Percentiles rank a stretch among this genome's conserved stretches.
Evolutionary conservation across 1,140 invertebrate genomes (phyloP).

Genomic region (Teleopsis dalmanni): DNA sequence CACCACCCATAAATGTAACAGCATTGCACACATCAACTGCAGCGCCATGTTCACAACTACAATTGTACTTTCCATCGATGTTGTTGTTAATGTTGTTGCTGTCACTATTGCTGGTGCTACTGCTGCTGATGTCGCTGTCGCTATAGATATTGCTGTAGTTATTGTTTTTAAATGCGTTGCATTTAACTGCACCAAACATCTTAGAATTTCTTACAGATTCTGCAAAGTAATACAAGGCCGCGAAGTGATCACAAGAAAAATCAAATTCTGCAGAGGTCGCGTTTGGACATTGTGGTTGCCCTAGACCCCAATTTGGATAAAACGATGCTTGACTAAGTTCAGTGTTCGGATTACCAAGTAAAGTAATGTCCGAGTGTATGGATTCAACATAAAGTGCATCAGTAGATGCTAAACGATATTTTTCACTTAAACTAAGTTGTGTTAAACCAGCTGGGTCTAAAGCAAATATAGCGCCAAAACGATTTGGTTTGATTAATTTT

Average conservation of each 20-base stretch:
- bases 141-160: neutral
- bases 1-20: constrained; percentile 33
- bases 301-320: constrained; percentile 58
- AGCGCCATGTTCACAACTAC: neutral
- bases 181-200: constrained; percentile 25
- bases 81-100: neutral
- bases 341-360: constrained; percentile 47
- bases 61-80: neutral
- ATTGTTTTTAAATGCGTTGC: constrained; percentile 1
- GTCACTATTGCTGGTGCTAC: neutral
- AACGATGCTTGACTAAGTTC: constrained; percentile 62
- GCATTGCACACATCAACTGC: constrained; percentile 15
- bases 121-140: constrained; percentile 4
- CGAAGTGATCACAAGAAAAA: constrained; percentile 35
- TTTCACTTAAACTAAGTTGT: constrained; percentile 31
- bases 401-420: constrained; percentile 47
- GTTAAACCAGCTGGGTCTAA: constrained; percentile 50
- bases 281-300: constrained; percentile 60
- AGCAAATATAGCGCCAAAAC: constrained; percentile 41
- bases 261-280: constrained; percentile 36
- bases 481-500: constrained; percentile 25
- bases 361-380: constrained; percentile 62
- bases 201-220: constrained; percentile 28
- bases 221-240: constrained; percentile 34
- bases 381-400: constrained; percentile 65